These are phyloP conservation scores for Cataglyphis altisquamis DNA, from an alignment of 2,888 invertebrate genomes.

Conservation along the genomic window DNA sequence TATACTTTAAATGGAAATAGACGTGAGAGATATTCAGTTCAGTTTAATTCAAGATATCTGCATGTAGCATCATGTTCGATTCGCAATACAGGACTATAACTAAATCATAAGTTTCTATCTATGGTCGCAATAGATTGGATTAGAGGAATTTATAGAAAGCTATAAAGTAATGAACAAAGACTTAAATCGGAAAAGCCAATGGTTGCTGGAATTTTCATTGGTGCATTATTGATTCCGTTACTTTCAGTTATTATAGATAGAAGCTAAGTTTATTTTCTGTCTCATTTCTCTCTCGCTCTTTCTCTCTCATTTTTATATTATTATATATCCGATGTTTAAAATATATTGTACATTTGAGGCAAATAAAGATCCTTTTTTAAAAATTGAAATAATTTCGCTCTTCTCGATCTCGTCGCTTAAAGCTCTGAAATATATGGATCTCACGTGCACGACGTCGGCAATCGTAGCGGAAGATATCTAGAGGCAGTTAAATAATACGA, in stretches of 20 bases:
- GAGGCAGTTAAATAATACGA: conserved; percentile 72
- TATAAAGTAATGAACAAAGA: conserved; percentile 63
- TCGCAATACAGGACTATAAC: conserved; percentile 77
- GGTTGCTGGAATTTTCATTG: background rate
- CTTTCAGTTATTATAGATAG: background rate
- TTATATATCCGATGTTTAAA: background rate
- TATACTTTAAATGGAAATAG: background rate
- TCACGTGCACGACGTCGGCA: background rate
- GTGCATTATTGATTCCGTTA: conserved; percentile 9
- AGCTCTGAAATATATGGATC: background rate
- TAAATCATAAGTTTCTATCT: conserved; percentile 75
- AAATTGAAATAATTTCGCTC: background rate
- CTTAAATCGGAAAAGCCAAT: conserved; percentile 66
- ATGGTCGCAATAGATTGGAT: conserved; percentile 82
- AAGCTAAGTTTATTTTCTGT: background rate
- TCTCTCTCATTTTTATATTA: background rate
- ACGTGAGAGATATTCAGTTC: conserved; percentile 56
- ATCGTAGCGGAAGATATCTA: conserved; percentile 58
- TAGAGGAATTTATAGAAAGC: conserved; percentile 79
- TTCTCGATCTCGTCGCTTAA: background rate
- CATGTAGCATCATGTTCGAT: conserved; percentile 60
- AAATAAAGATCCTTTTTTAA: background rate
- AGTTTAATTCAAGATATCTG: conserved; percentile 37
- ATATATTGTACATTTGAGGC: background rate
- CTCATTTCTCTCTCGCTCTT: background rate